These are phyloP conservation scores for Catharus ustulatus DNA, from an alignment of 2,797 vertebrate species.

Conservation along the genomic window DNA sequence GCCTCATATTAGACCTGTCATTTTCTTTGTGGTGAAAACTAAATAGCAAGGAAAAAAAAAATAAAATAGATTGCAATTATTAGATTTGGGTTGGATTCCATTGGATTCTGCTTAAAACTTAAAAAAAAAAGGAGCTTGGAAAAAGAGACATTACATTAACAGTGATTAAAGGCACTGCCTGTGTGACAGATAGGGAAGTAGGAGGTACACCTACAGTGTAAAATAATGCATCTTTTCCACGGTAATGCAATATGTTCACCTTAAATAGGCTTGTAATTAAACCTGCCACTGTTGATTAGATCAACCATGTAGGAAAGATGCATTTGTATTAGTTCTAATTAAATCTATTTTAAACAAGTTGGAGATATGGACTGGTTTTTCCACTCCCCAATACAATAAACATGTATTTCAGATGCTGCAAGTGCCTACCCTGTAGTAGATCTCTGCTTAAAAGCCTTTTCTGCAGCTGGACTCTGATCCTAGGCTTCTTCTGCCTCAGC, in stretches of 20 bases:
- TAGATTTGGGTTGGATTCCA: constrained; percentile 66
- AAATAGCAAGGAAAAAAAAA: constrained; percentile 40
- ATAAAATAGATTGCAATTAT: constrained; percentile 62
- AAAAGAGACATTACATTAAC: constrained; percentile 36
- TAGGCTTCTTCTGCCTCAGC: not conserved
- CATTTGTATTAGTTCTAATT: constrained; percentile 64
- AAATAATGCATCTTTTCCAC: constrained; percentile 45
- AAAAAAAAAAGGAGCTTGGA: not conserved
- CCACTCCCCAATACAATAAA: not conserved
- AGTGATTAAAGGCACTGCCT: constrained; percentile 46
- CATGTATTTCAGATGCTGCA: not conserved
- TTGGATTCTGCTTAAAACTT: constrained; percentile 38
- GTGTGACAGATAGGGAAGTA: constrained; percentile 44
- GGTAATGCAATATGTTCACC: constrained; percentile 63
- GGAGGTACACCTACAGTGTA: constrained; percentile 58
- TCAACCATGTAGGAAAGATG: constrained; percentile 46
- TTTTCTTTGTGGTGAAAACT: constrained; percentile 66
- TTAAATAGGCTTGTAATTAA: constrained; percentile 67
- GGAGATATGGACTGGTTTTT: not conserved
- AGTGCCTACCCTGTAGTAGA: not conserved
- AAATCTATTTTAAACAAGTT: constrained; percentile 30
- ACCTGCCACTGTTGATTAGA: constrained; percentile 61
- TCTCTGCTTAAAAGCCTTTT: not conserved
- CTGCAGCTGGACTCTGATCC: not conserved
- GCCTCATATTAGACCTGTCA: constrained; percentile 75